Conservation (phyloP, 2,888 invertebrate genomes). For the Amorpha juglandis region DNA sequence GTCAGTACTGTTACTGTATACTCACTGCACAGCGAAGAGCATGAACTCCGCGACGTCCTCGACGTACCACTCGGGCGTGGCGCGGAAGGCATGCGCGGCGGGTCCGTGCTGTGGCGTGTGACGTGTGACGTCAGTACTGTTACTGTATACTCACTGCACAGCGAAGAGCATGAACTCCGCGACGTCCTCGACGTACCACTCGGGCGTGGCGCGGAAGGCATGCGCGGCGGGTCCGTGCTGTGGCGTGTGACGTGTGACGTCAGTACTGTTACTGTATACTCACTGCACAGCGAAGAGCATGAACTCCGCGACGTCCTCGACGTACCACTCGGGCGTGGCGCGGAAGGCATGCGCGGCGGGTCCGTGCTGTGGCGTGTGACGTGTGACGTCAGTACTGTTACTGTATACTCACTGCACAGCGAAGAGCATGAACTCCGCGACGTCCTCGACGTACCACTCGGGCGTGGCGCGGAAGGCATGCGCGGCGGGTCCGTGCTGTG, state of each 20-base stretch:
- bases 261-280: conserved; percentile 84
- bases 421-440: conserved; percentile 97
- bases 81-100: conserved; percentile 87
- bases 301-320: conserved; percentile 98
- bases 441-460: conserved; percentile 99
- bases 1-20: conserved; percentile 81
- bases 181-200: conserved; percentile 99
- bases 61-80: conserved; percentile 98
- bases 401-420: conserved; percentile 91
- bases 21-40: conserved; percentile 96
- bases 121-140: conserved; percentile 86
- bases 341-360: conserved; percentile 85
- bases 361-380: conserved; percentile 86
- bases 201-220: conserved; percentile 95
- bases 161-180: conserved; percentile 97
- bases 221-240: conserved; percentile 60
- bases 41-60: conserved; percentile 99
- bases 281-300: conserved; percentile 96
- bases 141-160: conserved; percentile 89
- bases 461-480: conserved; percentile 94
- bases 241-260: conserved; percentile 87
- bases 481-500: conserved; percentile 66
- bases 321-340: conserved; percentile 98
- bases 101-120: conserved; percentile 85
- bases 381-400: conserved; percentile 85